Evolutionary conservation across 2,113 vertebrate species (phyloP).

Genomic region (Raphicerus campestris): DNA sequence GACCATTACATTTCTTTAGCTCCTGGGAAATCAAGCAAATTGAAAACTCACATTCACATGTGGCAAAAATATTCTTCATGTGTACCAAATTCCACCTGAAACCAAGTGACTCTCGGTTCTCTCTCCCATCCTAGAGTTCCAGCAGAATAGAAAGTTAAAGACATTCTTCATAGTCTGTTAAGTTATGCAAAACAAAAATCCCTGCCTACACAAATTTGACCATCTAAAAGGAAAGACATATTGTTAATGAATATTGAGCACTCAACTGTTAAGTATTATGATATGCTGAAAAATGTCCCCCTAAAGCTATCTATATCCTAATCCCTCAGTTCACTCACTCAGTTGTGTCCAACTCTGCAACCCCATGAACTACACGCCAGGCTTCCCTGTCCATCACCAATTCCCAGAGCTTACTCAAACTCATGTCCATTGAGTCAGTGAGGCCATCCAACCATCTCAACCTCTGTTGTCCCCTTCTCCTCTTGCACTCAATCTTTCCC

Average conservation of each 20-base stretch:
- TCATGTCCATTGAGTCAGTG: neutral
- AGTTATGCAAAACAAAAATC: neutral
- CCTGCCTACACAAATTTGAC: neutral
- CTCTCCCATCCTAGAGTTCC: neutral
- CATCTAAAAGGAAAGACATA: neutral
- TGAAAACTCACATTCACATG: neutral
- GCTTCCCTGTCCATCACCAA: neutral
- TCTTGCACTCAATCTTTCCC: neutral
- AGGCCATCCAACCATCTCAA: neutral
- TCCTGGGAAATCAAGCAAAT: slow-evolving; percentile 49
- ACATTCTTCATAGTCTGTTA: neutral
- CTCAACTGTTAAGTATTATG: neutral
- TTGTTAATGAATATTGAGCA: neutral
- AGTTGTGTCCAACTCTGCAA: neutral
- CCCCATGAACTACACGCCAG: neutral
- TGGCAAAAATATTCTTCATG: neutral
- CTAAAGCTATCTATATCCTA: neutral
- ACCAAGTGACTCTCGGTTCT: neutral
- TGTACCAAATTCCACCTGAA: neutral
- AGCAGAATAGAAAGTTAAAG: neutral
- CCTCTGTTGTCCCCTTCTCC: neutral
- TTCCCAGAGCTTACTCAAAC: neutral
- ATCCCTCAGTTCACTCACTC: neutral
- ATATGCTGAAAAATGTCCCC: neutral
- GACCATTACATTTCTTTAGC: slow-evolving; percentile 28